Evolutionary conservation across 2,888 invertebrate species (phyloP), one percentile per base, ranked within the genome.

Genomic region (Trichopria drosophilae): DNA sequence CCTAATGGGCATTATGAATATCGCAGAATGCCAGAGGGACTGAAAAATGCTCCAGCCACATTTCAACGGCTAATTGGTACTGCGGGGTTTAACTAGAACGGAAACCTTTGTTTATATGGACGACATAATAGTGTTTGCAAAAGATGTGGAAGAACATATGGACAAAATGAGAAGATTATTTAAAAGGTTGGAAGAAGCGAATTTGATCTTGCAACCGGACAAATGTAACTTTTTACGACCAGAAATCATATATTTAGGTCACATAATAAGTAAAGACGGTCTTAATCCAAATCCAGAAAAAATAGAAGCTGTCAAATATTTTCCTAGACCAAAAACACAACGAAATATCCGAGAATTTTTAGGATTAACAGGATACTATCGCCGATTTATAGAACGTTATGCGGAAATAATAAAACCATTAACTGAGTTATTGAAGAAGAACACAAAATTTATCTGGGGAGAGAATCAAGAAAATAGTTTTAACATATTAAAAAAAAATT

Each of bases 51-150:
- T 29, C 29, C 64, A 2, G 45, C 59, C 12, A 60, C 58, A 4
- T 66, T 69, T 37, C 61, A 62, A 55, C 32, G 64, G 10, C 32
- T 68, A 29, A 69, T 69, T 67, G 59, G 62, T 67, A 12, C 49
- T 68, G 37, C 12, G 52, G 4, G 63, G 64, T 18, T 34, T 67
- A 9, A 54, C 60, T 51, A 58, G 60, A 45, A 37, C 16, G 9
- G 34, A 51, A n/a, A 68, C 66, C 49, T 61, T 72, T 31, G 67
- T 70, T 2, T 73, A 72, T 49, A 34, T 71, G 18, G 69, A 72
- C 42, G 68, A 72, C 44, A 62, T 71, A 10, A 61, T 71, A 4
- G 59, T 70, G 39, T 61, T 56, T 46, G 63, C 56, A 4, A 9
- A 9, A 29, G 7, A n/a, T n/a, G n/a, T 24, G 13, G 12, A 29